Conservation (phyloP, 64 coral and sea anemone species). For the Pachyseris speciosa region DNA sequence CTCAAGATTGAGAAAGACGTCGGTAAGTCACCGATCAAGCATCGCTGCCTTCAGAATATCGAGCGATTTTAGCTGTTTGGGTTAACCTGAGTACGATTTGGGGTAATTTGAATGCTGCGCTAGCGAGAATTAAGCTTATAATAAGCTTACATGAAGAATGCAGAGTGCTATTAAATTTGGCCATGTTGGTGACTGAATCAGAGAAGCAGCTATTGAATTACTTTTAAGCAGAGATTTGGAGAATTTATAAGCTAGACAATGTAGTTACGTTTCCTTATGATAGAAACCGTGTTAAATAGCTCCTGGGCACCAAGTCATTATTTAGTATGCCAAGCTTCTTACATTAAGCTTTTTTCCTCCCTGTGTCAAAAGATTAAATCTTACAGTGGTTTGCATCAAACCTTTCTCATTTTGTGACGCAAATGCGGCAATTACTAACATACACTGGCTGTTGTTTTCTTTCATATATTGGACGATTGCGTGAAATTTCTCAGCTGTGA, state of each 20-base stretch:
- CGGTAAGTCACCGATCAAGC: slow-evolving; percentile 8
- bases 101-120: not conserved
- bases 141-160: not conserved
- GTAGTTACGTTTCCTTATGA: too few species aligned
- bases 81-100: not conserved
- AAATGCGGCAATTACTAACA: not conserved
- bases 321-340: not conserved
- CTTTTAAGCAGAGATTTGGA: not conserved
- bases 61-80: not conserved
- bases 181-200: not conserved
- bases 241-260: not conserved
- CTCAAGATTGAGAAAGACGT: slow-evolving; percentile 89
- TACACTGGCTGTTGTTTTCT: not conserved
- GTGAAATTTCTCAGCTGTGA: not conserved
- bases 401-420: not conserved
- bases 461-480: not conserved
- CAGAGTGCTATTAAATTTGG: not conserved
- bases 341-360: not conserved
- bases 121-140: not conserved
- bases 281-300: not conserved
- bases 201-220: not conserved
- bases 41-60: not conserved
- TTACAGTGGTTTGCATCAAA: not conserved
- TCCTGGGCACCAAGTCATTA: not conserved
- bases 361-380: not conserved